phyloP scores from a whole-genome alignment of 2,797 vertebrate genomes.

The Etheostoma nigrum region DNA sequence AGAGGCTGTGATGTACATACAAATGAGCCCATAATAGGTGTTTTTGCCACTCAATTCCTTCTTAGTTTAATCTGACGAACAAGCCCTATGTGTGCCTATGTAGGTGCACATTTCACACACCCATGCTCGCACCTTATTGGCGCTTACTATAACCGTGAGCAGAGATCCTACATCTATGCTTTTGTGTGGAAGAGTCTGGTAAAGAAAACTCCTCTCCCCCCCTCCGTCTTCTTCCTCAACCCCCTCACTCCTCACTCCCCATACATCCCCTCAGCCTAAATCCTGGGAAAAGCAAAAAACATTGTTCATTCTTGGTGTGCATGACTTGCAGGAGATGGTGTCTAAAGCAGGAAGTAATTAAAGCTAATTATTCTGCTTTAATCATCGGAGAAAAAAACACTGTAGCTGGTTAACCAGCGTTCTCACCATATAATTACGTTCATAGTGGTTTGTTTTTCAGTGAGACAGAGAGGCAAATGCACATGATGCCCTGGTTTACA shows the following conservation, averaged over 20 bases:
- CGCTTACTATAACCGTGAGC: background rate
- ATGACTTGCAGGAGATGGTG: conserved; percentile 72
- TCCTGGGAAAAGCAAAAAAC: conserved; percentile 72
- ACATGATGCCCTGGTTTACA: conserved; percentile 41
- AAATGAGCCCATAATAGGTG: conserved; percentile 80
- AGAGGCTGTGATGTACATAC: conserved; percentile 81
- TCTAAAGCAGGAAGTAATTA: conserved; percentile 83
- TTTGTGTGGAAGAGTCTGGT: conserved; percentile 35
- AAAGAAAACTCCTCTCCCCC: conserved; percentile 28
- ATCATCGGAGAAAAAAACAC: conserved; percentile 51
- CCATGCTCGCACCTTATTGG: conserved; percentile 12
- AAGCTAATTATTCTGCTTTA: conserved; percentile 79
- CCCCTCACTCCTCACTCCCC: background rate
- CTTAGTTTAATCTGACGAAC: conserved; percentile 76
- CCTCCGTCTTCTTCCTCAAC: background rate
- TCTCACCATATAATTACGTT: conserved; percentile 64
- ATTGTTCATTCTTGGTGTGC: conserved; percentile 70
- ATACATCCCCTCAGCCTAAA: conserved; percentile 26
- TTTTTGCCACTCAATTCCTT: conserved; percentile 77
- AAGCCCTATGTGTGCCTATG: conserved; percentile 48
- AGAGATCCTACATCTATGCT: conserved; percentile 22
- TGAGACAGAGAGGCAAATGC: conserved; percentile 37
- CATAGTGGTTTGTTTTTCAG: conserved; percentile 61
- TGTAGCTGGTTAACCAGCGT: conserved; percentile 51
- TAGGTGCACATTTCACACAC: conserved; percentile 37